Evolutionary conservation across 1,140 invertebrate genomes (phyloP), one percentile per base, ranked within the genome.

Genomic region (Amyelois transitella): DNA sequence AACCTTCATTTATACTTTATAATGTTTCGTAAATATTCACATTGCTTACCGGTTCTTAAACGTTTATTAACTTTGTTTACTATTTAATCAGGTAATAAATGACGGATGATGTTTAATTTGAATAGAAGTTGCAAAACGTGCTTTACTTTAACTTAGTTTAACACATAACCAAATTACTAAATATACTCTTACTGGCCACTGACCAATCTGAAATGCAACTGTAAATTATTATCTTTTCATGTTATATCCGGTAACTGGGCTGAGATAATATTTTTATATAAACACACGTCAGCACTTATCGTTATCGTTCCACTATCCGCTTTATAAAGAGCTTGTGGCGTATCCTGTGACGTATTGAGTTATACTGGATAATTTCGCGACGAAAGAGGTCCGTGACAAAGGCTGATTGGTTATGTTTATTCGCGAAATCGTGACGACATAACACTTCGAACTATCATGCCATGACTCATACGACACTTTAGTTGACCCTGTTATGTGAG

Each of bases 401-500:
- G 1, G 32, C n/a, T 38, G 12, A 14, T 38, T 38, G 32, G 32
- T 38, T 38, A 38, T 38, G 32, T 38, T 38, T 38, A 38, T 38
- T 8, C 32, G 32, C 32, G 32, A 21, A 52, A 53, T 19, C 43
- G 75, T 82, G 77, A 82, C 76, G 70, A 73, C 64, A 75, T 64
- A 75, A 72, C 70, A 72, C 69, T 67, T 56, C 45, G 62, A 77
- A 75, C 43, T 45, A 43, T 21, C 43, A 56, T 86, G 83, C 85
- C 43, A 83, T 80, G 4, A 14, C 2, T 14, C 32, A 38, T 12
- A 28, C 25, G 25, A 28, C 19, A 18, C 51, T 61, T 75, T 69
- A 69, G 69, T 71, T 77, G 75, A 78, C 72, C 53, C 79, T 76
- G 78, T 77, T 73, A 70, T 63, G 65, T 64, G 25, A 61, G 63